These are phyloP conservation scores for Suillia variegata DNA, from an alignment of 2,888 invertebrate species.

Conservation along the genomic window DNA sequence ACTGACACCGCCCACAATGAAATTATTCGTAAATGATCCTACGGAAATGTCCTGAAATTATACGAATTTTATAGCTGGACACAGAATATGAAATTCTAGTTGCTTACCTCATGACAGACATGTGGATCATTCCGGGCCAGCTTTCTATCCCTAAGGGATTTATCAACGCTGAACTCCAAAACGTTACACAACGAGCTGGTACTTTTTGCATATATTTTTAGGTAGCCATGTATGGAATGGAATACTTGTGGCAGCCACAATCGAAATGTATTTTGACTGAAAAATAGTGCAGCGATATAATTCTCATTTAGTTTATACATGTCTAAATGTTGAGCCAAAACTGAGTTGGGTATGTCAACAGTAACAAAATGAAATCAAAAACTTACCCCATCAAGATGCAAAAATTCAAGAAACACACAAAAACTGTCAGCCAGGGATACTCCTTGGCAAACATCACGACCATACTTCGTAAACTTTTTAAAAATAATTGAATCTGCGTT, in stretches of 20 bases:
- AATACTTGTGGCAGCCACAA: slow-evolving; percentile 87
- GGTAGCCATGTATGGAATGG: slow-evolving; percentile 67
- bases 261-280: slow-evolving; percentile 76
- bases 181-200: slow-evolving; percentile 43
- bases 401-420: slow-evolving; percentile 67
- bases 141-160: too few relatives aligned
- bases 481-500: too few relatives aligned
- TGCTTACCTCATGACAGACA: too few relatives aligned
- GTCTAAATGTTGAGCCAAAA: too few relatives aligned
- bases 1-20: slow-evolving; percentile 69
- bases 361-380: not conserved
- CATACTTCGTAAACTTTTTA: slow-evolving; percentile 41
- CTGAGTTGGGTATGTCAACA: not conserved
- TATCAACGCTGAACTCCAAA: slow-evolving; percentile 48
- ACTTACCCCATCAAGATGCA: slow-evolving; percentile 69
- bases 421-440: slow-evolving; percentile 67
- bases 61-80: slow-evolving; percentile 30
- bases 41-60: slow-evolving; percentile 60
- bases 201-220: slow-evolving; percentile 26
- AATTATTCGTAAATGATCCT: slow-evolving; percentile 71
- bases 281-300: not conserved
- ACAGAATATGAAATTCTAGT: too few relatives aligned
- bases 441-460: slow-evolving; percentile 68
- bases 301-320: not conserved
- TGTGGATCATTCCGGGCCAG: slow-evolving; percentile 22